Evolutionary conservation across 2,888 invertebrate species (phyloP), one percentile per base, ranked within the genome.

Genomic region (Achlya flavicornis): DNA sequence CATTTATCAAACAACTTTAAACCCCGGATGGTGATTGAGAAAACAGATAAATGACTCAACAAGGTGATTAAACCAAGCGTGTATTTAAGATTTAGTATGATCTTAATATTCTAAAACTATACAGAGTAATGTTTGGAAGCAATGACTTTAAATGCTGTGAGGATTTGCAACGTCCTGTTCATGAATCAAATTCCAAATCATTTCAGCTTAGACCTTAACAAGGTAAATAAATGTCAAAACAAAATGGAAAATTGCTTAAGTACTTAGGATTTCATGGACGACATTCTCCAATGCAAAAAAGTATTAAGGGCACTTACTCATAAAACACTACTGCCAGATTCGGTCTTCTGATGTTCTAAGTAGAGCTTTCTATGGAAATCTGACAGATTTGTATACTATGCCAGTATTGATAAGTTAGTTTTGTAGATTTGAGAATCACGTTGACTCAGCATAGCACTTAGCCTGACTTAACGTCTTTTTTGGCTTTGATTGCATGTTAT

Each of bases 1-100:
- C 16, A 48, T 48, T 16, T 48, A 48, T 48, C 48, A 53, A 53
- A 53, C 19, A 53, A n/a, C 16, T 53, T 53, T 53, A 53, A 53
- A 7, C 19, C 53, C 53, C 53, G 53, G 53, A 53, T 53, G n/a
- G n/a, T 6, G 10, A n/a, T 46, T n/a, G 19, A 53, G 53, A 53
- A n/a, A 53, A 53, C 53, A 53, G n/a, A 53, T 53, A 53, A 53
- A 53, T 53, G 53, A 53, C 53, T 53, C 53, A 7, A 53, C 16
- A 19, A 53, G 53, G 8, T 19, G n/a, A 19, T 53, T 53, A 53
- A 53, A 19, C 53, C 16, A 4, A n/a, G 53, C 53, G 19, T 10
- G 7, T 10, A 53, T 19, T 53, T 53, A 53, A 19, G 53, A 19
- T 53, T 53, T 53, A 53, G 53, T 19, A 53, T 8, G 7, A 48